Conservation (phyloP, 2,888 invertebrate species). For the Harpagoxenus sublaevis region DNA sequence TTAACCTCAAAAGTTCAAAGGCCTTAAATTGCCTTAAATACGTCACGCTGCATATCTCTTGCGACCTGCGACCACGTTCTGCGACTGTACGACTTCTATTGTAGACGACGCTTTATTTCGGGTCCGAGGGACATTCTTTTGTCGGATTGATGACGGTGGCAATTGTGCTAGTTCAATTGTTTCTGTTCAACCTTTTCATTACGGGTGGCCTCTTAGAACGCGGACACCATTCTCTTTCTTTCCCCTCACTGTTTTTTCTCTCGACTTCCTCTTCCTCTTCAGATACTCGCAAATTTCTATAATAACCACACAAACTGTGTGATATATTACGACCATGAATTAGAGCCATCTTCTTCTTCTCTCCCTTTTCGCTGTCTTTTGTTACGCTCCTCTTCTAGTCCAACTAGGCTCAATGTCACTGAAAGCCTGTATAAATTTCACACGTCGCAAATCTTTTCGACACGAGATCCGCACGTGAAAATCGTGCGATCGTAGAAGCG, state of each 20-base stretch:
- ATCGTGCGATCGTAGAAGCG: conserved; percentile 23
- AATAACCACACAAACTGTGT: conserved; percentile 69
- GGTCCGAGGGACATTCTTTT: conserved; percentile 54
- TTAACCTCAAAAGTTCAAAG: too few species aligned
- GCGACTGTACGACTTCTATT: too few species aligned
- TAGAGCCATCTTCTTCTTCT: conserved; percentile 75
- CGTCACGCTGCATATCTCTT: too few species aligned
- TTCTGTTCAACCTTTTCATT: conserved; percentile 68
- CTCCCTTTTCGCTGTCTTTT: conserved; percentile 4
- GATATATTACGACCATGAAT: conserved; percentile 81
- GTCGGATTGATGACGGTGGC: conserved; percentile 53
- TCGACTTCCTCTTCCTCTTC: conserved; percentile 56
- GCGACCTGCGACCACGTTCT: too few species aligned
- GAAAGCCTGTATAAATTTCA: conserved; percentile 72
- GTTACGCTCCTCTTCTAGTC: background rate
- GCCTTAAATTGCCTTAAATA: too few species aligned
- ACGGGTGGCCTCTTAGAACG: conserved; percentile 60
- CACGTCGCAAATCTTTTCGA: conserved; percentile 62
- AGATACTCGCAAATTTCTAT: conserved; percentile 60
- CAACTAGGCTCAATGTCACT: conserved; percentile 72
- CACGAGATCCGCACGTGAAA: conserved; percentile 51
- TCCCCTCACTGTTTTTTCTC: conserved; percentile 57
- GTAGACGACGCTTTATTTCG: conserved; percentile 52
- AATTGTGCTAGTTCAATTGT: conserved; percentile 69
- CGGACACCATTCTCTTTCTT: background rate